Evolutionary conservation across 1,140 invertebrate genomes (phyloP), one percentile per base, ranked within the genome.

Genomic region (Drosophila lacertosa): DNA sequence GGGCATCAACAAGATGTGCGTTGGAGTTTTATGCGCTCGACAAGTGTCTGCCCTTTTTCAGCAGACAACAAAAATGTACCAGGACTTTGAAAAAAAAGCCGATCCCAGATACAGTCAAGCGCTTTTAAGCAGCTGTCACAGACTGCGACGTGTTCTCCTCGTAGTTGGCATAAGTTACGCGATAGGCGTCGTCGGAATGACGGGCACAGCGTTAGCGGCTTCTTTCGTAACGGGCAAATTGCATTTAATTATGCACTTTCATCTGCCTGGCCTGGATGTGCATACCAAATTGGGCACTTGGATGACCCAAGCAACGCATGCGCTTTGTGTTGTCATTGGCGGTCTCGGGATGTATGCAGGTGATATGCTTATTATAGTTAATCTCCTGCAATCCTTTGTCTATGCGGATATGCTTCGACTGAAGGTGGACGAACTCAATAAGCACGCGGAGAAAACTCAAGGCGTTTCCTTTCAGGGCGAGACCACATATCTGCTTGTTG

Each of bases 331-430:
- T 2, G 7, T 48, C 1, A 2, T 69, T n/a, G 79, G 79, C 2
- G 69, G 18, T 13, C 40, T 62, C 33, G 79, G 76, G 2, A 29
- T 77, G 11, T 83, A 67, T 51, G 65, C 73, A 2, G 79, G 79
- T 0, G 76, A 83, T 47, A 55, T 77, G 18, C 13, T 44, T 9
- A 42, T 83, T 6, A 37, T 83, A 1, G 42, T 83, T 0, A 53
- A 54, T 42, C 13, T 76, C 13, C 6, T 60, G 6, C 79, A 83
- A 29, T 18, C 42, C 0, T 70, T 44, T 35, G 33, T 71, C 6
- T 79, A 71, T 54, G 39, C 55, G 4, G 76, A 83, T 58, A 7
- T 83, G 1, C 39, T 83, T 13, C 32, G 39, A 3, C 16, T 69
- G 3, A 82, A 82, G 18, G 65, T 78, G 3, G 37, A 53, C 2